Conservation (phyloP, 2,888 invertebrate species). For the Abrostola tripartita region DNA sequence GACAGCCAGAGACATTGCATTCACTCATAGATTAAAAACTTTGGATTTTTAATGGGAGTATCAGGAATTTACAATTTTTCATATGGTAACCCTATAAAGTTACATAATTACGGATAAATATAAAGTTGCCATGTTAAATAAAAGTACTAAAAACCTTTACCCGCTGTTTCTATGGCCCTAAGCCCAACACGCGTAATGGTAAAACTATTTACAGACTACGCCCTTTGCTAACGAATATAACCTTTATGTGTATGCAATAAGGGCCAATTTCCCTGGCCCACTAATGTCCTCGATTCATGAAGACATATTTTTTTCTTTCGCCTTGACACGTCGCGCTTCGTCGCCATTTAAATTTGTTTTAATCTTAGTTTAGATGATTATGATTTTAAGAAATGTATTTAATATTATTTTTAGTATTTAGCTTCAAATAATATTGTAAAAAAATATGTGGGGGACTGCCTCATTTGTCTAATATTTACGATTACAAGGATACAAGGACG, state of each 20-base stretch:
- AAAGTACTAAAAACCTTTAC: background rate
- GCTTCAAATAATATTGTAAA: too few species aligned
- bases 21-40: too few species aligned
- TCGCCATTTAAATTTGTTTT: slow-evolving; percentile 43
- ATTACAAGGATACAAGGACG: too few species aligned
- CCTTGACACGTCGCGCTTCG: slow-evolving; percentile 48
- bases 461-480: too few species aligned
- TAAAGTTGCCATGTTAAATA: background rate
- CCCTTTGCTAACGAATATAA: slow-evolving; percentile 48
- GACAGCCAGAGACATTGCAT: too few species aligned
- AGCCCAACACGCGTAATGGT: slow-evolving; percentile 48
- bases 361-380: slow-evolving; percentile 30
- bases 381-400: background rate
- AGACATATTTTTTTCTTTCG: slow-evolving; percentile 50
- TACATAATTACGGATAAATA: background rate
- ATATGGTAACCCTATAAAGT: too few species aligned
- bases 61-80: too few species aligned
- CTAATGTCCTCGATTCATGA: slow-evolving; percentile 24
- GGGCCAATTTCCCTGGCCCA: slow-evolving; percentile 16
- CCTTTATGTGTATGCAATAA: slow-evolving; percentile 15
- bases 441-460: too few species aligned
- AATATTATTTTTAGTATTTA: background rate
- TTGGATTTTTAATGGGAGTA: too few species aligned
- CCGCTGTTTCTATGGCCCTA: slow-evolving; percentile 34
- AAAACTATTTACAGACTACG: slow-evolving; percentile 55